Conservation (phyloP, 2,113 vertebrate genomes). For the Rhinopithecus roxellana region DNA sequence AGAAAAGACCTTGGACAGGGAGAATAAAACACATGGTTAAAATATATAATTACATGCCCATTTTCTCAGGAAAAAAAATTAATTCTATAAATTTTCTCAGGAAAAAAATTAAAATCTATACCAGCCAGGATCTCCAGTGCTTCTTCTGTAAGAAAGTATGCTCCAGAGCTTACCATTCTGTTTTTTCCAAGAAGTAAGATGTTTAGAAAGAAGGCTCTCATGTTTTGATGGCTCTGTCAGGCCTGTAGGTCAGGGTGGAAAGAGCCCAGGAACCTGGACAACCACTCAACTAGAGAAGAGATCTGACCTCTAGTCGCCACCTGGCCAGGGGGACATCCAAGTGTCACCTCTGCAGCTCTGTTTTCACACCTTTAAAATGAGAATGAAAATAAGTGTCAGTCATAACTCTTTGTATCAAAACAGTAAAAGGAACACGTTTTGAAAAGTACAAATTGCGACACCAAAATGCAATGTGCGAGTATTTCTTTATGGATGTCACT, state of each 20-base stretch:
- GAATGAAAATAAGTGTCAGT: not conserved
- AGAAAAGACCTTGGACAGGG: not conserved
- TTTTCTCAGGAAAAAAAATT: slow-evolving; percentile 28
- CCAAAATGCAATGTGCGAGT: not conserved
- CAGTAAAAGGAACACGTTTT: not conserved
- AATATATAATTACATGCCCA: not conserved
- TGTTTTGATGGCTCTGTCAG: not conserved
- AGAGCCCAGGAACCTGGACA: not conserved
- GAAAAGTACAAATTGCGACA: not conserved
- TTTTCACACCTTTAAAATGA: not conserved
- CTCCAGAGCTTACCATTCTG: not conserved
- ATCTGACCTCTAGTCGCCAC: not conserved
- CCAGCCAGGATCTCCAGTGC: not conserved
- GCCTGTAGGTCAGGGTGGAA: not conserved
- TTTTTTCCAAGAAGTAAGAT: not conserved
- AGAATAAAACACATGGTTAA: not conserved
- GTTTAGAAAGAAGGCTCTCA: not conserved
- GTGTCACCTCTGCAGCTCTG: not conserved
- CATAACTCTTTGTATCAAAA: not conserved
- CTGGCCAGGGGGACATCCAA: not conserved
- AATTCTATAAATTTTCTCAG: slow-evolving; percentile 26
- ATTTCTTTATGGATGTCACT: not conserved
- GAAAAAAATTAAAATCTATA: not conserved
- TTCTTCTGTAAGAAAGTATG: not conserved
- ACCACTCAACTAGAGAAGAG: not conserved